Conservation (phyloP, 2,797 vertebrate genomes). For the Tauraco hartlaubi region DNA sequence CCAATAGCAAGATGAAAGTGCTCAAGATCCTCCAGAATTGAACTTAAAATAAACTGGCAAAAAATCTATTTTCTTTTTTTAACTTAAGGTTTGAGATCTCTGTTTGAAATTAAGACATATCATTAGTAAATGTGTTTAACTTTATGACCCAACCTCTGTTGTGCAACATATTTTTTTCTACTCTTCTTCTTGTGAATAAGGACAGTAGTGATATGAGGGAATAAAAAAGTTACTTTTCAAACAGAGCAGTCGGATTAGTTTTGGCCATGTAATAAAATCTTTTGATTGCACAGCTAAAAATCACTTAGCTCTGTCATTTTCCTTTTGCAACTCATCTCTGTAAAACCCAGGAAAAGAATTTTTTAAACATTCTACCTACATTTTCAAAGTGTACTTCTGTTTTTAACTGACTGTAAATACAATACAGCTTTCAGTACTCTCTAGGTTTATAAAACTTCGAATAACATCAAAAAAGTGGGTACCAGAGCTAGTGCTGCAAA, state of each 20-base stretch:
- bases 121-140: neutral
- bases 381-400: neutral
- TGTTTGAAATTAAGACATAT: neutral
- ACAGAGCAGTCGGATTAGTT: neutral
- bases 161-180: rapidly evolving
- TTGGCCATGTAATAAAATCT: neutral
- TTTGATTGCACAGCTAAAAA: neutral
- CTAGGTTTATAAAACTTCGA: neutral
- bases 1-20: neutral
- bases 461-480: neutral
- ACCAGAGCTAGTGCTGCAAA: neutral
- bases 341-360: neutral
- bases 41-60: neutral
- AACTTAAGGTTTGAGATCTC: neutral
- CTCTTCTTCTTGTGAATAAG: neutral
- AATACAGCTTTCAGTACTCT: neutral
- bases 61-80: neutral
- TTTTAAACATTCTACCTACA: neutral
- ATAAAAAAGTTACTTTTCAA: neutral
- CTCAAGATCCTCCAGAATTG: neutral
- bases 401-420: constrained; percentile 13
- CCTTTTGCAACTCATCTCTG: neutral
- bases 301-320: neutral
- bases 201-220: neutral
- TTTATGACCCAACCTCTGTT: neutral